Evolutionary conservation across 35 echinoderm and acorn worm genomes (phyloP), one percentile per base, ranked within the genome.

Genomic region (Lytechinus pictus): DNA sequence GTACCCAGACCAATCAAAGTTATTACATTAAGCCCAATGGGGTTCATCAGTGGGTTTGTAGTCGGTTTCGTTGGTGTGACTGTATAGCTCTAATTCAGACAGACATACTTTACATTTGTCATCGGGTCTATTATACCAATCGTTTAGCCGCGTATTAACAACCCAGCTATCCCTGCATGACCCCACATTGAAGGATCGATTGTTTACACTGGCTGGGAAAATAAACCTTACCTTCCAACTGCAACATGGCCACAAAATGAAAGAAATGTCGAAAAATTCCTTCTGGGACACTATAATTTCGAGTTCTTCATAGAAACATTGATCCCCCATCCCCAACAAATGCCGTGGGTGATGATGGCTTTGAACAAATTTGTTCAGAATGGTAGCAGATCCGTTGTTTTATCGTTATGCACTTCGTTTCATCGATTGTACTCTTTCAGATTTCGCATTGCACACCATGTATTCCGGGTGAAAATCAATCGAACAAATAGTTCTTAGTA

Each of bases 151-250:
- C 6, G 66, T 79, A 79, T 90, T 90, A 90, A 54, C 88, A 54
- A 54, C 88, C 52, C 52, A 54, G 56, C 52, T 12, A 54, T 90
- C 88, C 11, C 24, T 1, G 10, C 88, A 14, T 52, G 88, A 90
- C 88, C 92, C 11, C 12, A 28, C 92, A 54, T n/a, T 93, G 92
- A 93, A 53, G 54, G 54, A 93, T 93, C n/a, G n/a, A 57, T 93
- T 93, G 53, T 93, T 93, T 93, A 93, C 92, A 19, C 92, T 93
- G 24, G 54, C 92, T 55, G 92, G 54, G 92, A 93, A 93, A 93
- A 93, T 93, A 93, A 93, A 57, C 92, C 5, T 10, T 54, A 93
- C n/a, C 27, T 54, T 54, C 52, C 52, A 93, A 93, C 52, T 93
- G 92, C 9, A 93, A 93, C 92, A 93, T 54, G 29, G 54, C 52